phyloP scores from a whole-genome alignment of 2,888 invertebrate genomes.

The Ashinkailepas kermadecensis region DNA sequence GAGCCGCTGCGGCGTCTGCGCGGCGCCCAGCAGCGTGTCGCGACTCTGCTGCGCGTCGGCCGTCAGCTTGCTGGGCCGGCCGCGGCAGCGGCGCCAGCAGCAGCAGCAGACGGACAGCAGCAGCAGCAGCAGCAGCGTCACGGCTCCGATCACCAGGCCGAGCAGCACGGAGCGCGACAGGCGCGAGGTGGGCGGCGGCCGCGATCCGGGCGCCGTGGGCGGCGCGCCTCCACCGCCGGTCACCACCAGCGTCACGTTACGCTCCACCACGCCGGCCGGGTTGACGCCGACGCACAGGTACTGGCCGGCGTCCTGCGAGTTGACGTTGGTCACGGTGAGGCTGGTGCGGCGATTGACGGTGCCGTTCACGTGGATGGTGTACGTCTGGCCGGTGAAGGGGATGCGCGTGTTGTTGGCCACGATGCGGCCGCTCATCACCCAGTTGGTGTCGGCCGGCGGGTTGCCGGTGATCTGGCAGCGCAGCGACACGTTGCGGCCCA shows the following conservation, averaged over 20 bases:
- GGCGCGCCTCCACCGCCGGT: conserved; percentile 24
- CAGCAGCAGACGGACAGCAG: conserved; percentile 52
- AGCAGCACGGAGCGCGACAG: conserved; percentile 26
- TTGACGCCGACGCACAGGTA: conserved; percentile 75
- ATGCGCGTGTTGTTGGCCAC: conserved; percentile 34
- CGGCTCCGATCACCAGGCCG: conserved; percentile 25
- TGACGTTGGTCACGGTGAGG: conserved; percentile 71
- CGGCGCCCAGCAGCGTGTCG: conserved; percentile 35
- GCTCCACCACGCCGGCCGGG: conserved; percentile 66
- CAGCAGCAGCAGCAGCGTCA: conserved; percentile 44
- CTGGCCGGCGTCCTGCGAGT: conserved; percentile 71
- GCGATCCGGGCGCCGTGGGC: not conserved
- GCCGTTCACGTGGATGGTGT: conserved; percentile 31
- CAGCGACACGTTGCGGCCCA: conserved; percentile 38
- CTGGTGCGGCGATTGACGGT: conserved; percentile 57
- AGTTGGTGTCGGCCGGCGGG: conserved; percentile 68
- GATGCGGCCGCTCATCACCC: conserved; percentile 35
- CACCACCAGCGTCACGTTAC: conserved; percentile 57
- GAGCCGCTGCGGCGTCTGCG: conserved; percentile 29
- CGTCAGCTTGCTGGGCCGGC: conserved; percentile 30
- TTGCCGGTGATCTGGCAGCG: conserved; percentile 45
- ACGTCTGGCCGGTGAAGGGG: conserved; percentile 32
- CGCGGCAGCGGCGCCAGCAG: conserved; percentile 46
- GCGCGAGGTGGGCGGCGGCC: conserved; percentile 19
- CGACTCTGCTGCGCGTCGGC: conserved; percentile 49